Conservation (phyloP, 2,797 vertebrate genomes). For the Hafferia zeledoni region DNA sequence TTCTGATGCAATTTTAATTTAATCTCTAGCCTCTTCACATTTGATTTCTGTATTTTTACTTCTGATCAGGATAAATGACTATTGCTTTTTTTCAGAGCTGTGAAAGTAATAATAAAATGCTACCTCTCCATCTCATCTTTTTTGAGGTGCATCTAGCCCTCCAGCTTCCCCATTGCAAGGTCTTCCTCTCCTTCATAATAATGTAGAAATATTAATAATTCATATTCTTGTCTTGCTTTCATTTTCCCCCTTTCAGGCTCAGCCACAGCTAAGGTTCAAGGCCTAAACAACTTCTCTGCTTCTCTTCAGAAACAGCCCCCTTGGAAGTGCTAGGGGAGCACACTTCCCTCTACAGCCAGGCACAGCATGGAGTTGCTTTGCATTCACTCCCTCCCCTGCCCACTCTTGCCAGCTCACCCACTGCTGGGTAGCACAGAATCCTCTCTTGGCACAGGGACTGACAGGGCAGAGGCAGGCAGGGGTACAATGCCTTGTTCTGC, state of each 20-base stretch:
- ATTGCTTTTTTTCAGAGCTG: background rate
- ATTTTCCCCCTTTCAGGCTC: slow-evolving; percentile 28
- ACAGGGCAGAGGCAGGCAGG: background rate
- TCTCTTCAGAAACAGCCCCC: accelerated
- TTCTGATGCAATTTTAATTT: background rate
- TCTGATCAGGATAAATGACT: background rate
- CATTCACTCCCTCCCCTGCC: background rate
- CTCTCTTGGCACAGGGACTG: background rate
- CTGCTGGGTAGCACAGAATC: accelerated
- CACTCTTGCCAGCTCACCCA: background rate
- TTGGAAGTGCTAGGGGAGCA: background rate
- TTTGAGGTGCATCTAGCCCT: background rate
- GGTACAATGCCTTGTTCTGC: accelerated
- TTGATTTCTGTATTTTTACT: background rate
- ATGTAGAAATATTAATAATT: slow-evolving; percentile 51
- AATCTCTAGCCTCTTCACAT: background rate
- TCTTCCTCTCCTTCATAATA: background rate
- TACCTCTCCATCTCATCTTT: background rate
- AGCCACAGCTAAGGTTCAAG: background rate
- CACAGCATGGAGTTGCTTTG: background rate
- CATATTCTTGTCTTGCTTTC: slow-evolving; percentile 9
- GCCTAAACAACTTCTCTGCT: background rate
- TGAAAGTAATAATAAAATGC: background rate
- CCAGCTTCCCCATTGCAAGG: background rate
- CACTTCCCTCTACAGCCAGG: background rate